Percentiles rank a stretch among this genome's conserved stretches.
These are phyloP conservation scores for Hippocampus guttulatus DNA, from an alignment of 2,113 vertebrate genomes.

Conservation along the genomic window DNA sequence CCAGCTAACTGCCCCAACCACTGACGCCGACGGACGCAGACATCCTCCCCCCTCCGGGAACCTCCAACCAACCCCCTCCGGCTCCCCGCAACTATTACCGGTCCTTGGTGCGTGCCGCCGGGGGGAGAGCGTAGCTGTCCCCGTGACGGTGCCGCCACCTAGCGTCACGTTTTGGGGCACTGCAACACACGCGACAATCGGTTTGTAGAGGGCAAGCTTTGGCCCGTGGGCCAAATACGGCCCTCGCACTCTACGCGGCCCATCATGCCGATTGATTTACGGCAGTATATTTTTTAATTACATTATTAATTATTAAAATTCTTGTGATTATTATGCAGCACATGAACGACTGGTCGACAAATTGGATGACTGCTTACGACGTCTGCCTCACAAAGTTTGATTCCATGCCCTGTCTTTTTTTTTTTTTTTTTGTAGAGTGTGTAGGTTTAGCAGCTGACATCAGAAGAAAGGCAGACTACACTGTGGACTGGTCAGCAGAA, in stretches of 20 bases:
- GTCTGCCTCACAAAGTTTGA: too few relatives aligned
- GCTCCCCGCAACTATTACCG: neutral
- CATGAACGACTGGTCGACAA: too few relatives aligned
- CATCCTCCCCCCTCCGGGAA: neutral
- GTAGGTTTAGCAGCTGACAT: too few relatives aligned
- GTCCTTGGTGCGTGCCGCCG: too few relatives aligned
- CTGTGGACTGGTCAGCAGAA: too few relatives aligned
- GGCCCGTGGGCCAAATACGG: neutral
- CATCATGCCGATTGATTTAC: neutral
- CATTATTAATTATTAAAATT: too few relatives aligned
- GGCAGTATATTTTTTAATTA: too few relatives aligned
- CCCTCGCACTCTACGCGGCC: neutral
- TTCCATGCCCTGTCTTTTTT: too few relatives aligned
- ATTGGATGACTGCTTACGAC: too few relatives aligned
- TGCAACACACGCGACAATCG: neutral
- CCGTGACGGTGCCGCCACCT: constrained; percentile 1
- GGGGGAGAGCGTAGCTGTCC: neutral
- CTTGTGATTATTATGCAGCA: too few relatives aligned
- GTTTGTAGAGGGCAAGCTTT: neutral
- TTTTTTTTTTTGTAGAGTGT: too few relatives aligned
- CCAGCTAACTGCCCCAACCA: neutral
- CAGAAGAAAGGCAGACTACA: too few relatives aligned
- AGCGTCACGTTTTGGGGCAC: neutral
- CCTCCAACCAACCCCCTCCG: neutral
- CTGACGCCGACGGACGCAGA: neutral